Percentiles rank a stretch among this genome's conserved stretches.
Evolutionary conservation across 2,797 vertebrate species (phyloP).

Genomic region (Malurus splendens): DNA sequence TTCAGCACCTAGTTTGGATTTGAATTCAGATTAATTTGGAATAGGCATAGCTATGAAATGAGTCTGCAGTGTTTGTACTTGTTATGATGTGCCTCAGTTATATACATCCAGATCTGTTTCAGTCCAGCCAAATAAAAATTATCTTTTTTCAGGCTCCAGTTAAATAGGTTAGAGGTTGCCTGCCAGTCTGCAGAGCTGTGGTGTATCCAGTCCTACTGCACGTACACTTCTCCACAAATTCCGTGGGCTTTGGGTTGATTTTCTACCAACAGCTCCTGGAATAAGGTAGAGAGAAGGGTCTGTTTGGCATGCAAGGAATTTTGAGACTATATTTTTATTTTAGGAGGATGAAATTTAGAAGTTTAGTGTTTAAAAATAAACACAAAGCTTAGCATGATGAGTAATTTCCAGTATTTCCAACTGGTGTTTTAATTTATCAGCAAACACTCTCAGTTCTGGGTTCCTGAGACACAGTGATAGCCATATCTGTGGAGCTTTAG

Average conservation of each 20-base stretch:
- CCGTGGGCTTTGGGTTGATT: neutral
- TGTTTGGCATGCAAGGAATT: neutral
- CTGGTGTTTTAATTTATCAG: neutral
- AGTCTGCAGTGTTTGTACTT: slow-evolving; percentile 5
- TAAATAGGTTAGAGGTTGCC: slow-evolving; percentile 2
- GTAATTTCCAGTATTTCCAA: neutral
- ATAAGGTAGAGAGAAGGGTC: neutral
- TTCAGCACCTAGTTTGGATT: slow-evolving; percentile 39
- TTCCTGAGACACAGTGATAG: neutral
- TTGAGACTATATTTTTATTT: neutral
- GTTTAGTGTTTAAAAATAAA: neutral
- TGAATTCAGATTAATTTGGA: slow-evolving; percentile 30
- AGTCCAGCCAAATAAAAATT: neutral
- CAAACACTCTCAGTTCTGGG: neutral
- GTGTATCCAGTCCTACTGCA: neutral
- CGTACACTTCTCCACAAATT: neutral
- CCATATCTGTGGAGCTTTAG: neutral
- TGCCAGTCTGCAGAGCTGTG: neutral
- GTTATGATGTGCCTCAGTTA: neutral
- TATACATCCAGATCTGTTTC: neutral
- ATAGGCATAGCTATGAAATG: slow-evolving; percentile 6
- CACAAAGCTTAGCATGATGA: neutral
- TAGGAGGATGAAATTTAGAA: neutral
- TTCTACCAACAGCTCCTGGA: neutral
- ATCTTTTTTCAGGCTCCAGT: neutral